These are phyloP conservation scores for Bradypodion ventrale DNA, from an alignment of 2,797 vertebrate genomes.

Conservation along the genomic window DNA sequence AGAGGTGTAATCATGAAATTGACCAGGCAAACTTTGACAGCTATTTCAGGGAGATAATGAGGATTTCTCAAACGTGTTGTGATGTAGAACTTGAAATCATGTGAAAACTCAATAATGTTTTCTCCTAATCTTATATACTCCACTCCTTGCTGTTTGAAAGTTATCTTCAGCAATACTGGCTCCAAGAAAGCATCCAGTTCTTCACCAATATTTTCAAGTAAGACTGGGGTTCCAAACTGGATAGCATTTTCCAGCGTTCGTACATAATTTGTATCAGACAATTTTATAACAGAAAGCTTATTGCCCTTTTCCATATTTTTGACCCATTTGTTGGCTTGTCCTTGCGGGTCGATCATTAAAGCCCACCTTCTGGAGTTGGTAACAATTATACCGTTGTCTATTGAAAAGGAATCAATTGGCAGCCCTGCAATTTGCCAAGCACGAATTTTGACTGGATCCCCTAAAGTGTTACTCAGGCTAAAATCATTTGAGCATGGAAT, in stretches of 20 bases:
- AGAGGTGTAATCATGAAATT: conserved; percentile 97
- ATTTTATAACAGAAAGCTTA: conserved; percentile 87
- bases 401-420: conserved; percentile 91
- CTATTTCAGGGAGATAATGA: conserved; percentile 94
- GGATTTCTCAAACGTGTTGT: conserved; percentile 92
- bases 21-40: conserved; percentile 92
- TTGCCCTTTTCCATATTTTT: conserved; percentile 94
- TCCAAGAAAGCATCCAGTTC: conserved; percentile 92
- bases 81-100: conserved; percentile 90
- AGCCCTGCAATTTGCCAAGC: conserved; percentile 92
- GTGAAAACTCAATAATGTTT: conserved; percentile 89
- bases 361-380: conserved; percentile 92
- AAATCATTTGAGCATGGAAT: conserved; percentile 87
- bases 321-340: conserved; percentile 95
- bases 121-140: conserved; percentile 93
- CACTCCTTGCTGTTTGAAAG: conserved; percentile 91
- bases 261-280: conserved; percentile 86
- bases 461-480: conserved; percentile 84
- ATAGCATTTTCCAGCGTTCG: conserved; percentile 87
- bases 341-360: conserved; percentile 95
- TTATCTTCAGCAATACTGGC: conserved; percentile 89
- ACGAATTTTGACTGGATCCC: conserved; percentile 88
- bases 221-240: conserved; percentile 88
- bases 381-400: conserved; percentile 92
- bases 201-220: conserved; percentile 90